These are phyloP conservation scores for Microplitis mediator DNA, from an alignment of 1,140 invertebrate species.

Conservation along the genomic window DNA sequence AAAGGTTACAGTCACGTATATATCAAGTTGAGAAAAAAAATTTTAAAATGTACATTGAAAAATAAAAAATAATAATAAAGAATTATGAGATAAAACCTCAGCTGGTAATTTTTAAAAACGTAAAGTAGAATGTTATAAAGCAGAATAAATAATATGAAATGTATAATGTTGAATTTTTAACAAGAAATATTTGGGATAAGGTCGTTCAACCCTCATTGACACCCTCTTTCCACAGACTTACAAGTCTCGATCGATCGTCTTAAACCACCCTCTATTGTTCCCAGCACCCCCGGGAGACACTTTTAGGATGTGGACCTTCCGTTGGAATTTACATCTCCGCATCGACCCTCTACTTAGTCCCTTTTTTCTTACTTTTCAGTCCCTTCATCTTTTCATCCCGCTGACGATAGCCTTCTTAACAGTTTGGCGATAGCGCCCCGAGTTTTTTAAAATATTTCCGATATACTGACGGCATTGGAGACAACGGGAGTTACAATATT, in stretches of 20 bases:
- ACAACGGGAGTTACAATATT: neutral
- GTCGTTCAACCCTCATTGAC: neutral
- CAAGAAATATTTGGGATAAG: neutral
- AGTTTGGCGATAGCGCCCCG: neutral
- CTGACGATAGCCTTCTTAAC: slow-evolving; percentile 19
- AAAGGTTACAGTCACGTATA: slow-evolving; percentile 27
- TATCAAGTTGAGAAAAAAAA: slow-evolving; percentile 13
- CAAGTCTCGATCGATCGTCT: slow-evolving; percentile 27
- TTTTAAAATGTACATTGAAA: neutral
- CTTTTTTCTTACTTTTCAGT: neutral
- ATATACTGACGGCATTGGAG: slow-evolving; percentile 2
- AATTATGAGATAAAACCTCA: no score
- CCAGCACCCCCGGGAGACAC: slow-evolving; percentile 39
- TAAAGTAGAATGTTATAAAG: no score
- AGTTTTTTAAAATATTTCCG: neutral
- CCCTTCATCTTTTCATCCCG: neutral
- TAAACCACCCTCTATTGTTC: slow-evolving; percentile 55
- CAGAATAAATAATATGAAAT: neutral
- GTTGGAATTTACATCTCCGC: slow-evolving; percentile 51
- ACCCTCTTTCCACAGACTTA: neutral
- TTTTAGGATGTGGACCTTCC: slow-evolving; percentile 32
- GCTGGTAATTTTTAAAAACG: no score
- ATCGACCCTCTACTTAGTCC: slow-evolving; percentile 25
- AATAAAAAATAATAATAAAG: neutral
- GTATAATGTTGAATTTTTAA: neutral